phyloP scores from a whole-genome alignment of 2,113 vertebrate genomes.

The Corydoras sp. region DNA sequence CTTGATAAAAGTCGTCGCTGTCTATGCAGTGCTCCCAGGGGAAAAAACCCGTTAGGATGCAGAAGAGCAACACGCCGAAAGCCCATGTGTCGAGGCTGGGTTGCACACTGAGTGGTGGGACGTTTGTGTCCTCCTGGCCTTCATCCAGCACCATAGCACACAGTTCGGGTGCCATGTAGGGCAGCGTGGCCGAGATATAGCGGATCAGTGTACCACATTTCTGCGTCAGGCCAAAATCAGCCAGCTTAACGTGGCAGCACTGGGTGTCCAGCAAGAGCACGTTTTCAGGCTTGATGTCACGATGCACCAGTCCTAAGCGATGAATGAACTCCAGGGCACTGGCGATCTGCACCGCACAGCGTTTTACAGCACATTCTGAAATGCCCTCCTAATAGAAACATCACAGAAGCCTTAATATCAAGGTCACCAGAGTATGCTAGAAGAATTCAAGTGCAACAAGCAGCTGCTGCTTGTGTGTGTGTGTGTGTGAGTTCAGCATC shows the following conservation, averaged over 20 bases:
- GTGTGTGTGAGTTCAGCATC: too few species aligned
- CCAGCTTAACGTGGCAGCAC: slow-evolving; percentile 78
- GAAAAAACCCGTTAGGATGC: slow-evolving; percentile 88
- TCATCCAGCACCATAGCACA: slow-evolving; percentile 57
- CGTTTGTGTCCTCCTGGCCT: slow-evolving; percentile 57
- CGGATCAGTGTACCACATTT: slow-evolving; percentile 81
- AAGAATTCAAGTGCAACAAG: too few species aligned
- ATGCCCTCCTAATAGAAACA: slow-evolving; percentile 74
- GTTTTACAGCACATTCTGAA: slow-evolving; percentile 71
- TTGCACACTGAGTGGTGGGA: slow-evolving; percentile 74
- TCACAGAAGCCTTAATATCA: too few species aligned
- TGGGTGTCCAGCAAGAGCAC: slow-evolving; percentile 78
- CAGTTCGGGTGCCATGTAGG: slow-evolving; percentile 87
- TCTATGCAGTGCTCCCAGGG: slow-evolving; percentile 83
- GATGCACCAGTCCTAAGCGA: slow-evolving; percentile 79
- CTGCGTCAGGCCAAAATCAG: slow-evolving; percentile 86
- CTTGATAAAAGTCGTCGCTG: slow-evolving; percentile 80
- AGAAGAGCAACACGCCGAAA: slow-evolving; percentile 85
- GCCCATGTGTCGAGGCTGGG: slow-evolving; percentile 86
- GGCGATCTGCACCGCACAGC: slow-evolving; percentile 77
- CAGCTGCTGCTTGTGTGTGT: too few species aligned
- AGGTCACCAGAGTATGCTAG: too few species aligned
- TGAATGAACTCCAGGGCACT: slow-evolving; percentile 87
- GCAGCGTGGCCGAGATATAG: slow-evolving; percentile 78
- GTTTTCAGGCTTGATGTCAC: slow-evolving; percentile 89